phyloP scores from a whole-genome alignment of 1,140 invertebrate genomes.

The Mycetomoellerius zeteki region DNA sequence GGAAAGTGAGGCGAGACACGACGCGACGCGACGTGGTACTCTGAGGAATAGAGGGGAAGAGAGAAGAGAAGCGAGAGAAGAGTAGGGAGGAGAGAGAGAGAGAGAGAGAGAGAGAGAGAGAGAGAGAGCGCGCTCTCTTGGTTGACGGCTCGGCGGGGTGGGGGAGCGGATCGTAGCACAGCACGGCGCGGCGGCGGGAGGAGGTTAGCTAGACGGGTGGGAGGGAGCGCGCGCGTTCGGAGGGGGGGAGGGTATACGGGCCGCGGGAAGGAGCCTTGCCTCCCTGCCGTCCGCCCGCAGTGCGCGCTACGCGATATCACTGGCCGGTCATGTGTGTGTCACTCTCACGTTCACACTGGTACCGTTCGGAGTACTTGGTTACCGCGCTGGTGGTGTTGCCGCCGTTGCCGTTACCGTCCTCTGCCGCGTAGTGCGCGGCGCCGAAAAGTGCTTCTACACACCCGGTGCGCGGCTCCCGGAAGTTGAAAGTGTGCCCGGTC shows the following conservation, averaged over 20 bases:
- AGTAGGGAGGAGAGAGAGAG: constrained; percentile 13
- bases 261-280: constrained; percentile 75
- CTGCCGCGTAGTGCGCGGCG: constrained; percentile 59
- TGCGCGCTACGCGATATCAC: constrained; percentile 86
- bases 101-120: constrained; percentile 12
- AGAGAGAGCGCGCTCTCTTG: constrained; percentile 18
- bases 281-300: constrained; percentile 82
- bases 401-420: constrained; percentile 64
- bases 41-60: neutral
- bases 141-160: constrained; percentile 28
- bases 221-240: constrained; percentile 41
- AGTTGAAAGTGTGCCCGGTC: constrained; percentile 68
- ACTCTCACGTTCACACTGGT: constrained; percentile 78
- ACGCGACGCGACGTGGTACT: neutral
- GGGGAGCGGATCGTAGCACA: constrained; percentile 15
- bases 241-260: constrained; percentile 55
- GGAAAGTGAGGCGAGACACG: constrained; percentile 20
- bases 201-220: constrained; percentile 21
- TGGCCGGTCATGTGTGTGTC: constrained; percentile 84
- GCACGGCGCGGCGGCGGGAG: neutral
- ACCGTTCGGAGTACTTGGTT: constrained; percentile 71
- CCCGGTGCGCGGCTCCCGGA: constrained; percentile 61
- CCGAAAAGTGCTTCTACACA: constrained; percentile 25
- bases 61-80: neutral
- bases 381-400: constrained; percentile 60